Conservation (phyloP, 1,140 invertebrate genomes). For the Mamestra configurata region DNA sequence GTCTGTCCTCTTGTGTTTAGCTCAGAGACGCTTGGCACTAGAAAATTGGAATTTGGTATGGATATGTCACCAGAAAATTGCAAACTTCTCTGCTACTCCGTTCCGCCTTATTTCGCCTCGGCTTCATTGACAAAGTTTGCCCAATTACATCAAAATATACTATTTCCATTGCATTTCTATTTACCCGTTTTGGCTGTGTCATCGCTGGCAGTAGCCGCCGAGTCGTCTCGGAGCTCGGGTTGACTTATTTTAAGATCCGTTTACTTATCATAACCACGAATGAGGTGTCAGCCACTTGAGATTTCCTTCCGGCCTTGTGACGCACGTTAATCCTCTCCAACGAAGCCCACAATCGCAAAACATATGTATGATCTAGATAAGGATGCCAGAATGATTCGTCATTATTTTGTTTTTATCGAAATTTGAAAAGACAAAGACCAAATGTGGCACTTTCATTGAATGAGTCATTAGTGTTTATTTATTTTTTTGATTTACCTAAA, state of each 20-base stretch:
- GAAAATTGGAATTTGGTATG: too few species aligned
- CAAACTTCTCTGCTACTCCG: too few species aligned
- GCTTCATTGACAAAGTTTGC: too few species aligned
- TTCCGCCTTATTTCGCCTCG: too few species aligned
- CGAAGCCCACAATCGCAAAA: not conserved
- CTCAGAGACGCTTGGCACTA: too few species aligned
- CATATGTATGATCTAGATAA: conserved; percentile 5
- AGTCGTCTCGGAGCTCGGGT: too few species aligned
- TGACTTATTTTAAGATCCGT: not conserved
- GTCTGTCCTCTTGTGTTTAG: too few species aligned
- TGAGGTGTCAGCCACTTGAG: not conserved
- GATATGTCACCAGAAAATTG: too few species aligned
- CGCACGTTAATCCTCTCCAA: not conserved
- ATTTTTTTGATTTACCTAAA: not conserved
- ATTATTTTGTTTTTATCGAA: not conserved
- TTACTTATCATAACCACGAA: not conserved
- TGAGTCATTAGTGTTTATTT: not conserved
- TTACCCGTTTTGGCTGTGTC: too few species aligned
- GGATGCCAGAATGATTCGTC: not conserved
- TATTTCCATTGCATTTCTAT: too few species aligned
- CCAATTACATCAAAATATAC: too few species aligned
- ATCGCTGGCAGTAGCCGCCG: too few species aligned
- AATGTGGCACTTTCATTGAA: not conserved
- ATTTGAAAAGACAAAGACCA: not conserved
- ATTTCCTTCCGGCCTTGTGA: conserved; percentile 12